Conservation (phyloP, 2,797 vertebrate species). For the Perodicticus potto region DNA sequence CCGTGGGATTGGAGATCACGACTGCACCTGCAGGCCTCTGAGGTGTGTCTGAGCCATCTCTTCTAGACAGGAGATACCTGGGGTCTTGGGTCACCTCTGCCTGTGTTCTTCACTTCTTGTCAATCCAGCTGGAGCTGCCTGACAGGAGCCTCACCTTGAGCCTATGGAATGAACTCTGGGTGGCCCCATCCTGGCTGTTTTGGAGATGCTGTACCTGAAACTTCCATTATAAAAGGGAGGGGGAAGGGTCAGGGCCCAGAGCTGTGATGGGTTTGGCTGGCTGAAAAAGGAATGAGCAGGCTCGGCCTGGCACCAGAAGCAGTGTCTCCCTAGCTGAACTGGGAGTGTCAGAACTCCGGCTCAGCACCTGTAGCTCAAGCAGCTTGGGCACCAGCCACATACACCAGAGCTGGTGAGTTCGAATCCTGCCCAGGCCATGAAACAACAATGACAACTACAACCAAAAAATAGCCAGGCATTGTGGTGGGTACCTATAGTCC, state of each 20-base stretch:
- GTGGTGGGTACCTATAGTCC: no score
- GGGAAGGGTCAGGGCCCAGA: not conserved
- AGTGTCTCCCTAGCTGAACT: rapidly evolving
- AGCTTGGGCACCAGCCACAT: no score
- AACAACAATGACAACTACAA: no score
- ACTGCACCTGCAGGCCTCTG: not conserved
- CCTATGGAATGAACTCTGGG: not conserved
- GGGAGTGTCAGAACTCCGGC: not conserved
- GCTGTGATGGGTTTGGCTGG: not conserved
- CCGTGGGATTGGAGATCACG: rapidly evolving
- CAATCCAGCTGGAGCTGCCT: not conserved
- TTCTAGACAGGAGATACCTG: not conserved
- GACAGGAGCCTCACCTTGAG: not conserved
- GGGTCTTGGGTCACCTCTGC: not conserved
- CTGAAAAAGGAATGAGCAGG: not conserved
- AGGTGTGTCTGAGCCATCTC: not conserved
- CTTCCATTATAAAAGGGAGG: not conserved
- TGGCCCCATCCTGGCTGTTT: not conserved
- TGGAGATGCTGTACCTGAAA: not conserved
- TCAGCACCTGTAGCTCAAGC: no score
- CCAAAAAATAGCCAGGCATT: no score
- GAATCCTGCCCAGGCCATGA: no score
- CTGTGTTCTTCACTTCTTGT: not conserved
- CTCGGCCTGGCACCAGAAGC: not conserved
- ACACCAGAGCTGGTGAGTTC: no score